phyloP scores from a whole-genome alignment of 2,797 vertebrate genomes.

The Pteronotus mesoamericanus region DNA sequence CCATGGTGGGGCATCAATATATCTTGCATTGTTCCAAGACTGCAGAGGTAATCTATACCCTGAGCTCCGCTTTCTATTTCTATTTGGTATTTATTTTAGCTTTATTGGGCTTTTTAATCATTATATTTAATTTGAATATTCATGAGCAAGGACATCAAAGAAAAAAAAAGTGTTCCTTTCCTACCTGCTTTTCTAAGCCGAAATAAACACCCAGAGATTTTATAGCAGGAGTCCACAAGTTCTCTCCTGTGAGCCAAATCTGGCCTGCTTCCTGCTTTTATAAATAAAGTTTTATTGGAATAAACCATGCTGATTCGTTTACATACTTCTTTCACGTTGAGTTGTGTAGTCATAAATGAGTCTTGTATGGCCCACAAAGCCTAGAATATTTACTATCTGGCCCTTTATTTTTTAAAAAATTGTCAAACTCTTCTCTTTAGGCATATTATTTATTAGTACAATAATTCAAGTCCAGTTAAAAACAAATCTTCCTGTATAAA shows the following conservation, averaged over 20 bases:
- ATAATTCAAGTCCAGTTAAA: constrained; percentile 46
- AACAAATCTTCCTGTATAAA: not conserved
- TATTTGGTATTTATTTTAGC: constrained; percentile 40
- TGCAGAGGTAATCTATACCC: not conserved
- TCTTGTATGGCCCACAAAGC: not conserved
- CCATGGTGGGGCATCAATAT: not conserved
- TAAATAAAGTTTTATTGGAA: constrained; percentile 10
- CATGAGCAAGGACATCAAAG: not conserved
- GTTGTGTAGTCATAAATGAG: not conserved
- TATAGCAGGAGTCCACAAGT: not conserved
- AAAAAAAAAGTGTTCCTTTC: not conserved
- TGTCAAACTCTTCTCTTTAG: not conserved
- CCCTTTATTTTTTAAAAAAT: not conserved
- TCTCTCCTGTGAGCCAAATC: not conserved
- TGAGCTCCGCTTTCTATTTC: not conserved
- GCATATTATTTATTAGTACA: constrained; percentile 61
- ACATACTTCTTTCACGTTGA: not conserved
- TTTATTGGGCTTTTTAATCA: not conserved
- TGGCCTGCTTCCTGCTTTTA: not conserved
- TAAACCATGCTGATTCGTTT: not conserved
- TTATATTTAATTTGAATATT: constrained; percentile 1
- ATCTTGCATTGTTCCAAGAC: not conserved
- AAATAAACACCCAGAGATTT: not conserved
- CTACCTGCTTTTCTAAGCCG: not conserved
- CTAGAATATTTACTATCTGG: not conserved